Percentiles rank a stretch among this genome's conserved stretches.
Conservation (phyloP, 2,888 invertebrate species). For the Drosophila nr. perissopoda region DNA sequence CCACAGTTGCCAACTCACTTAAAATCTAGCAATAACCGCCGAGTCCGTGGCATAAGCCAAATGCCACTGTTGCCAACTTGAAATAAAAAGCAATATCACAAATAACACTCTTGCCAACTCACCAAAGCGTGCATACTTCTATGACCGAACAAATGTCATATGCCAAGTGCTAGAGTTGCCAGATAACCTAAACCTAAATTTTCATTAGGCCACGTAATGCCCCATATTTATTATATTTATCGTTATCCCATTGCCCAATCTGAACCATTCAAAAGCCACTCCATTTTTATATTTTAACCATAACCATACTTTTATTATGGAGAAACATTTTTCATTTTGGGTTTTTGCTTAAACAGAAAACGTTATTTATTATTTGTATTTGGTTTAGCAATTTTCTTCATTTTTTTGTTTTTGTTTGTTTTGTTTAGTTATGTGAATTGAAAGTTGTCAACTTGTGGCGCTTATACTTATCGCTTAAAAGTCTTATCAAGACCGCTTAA, state of each 20-base stretch:
- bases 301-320: constrained; percentile 78
- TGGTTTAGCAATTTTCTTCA: constrained; percentile 21
- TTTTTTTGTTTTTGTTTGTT: constrained; percentile 28
- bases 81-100: constrained; percentile 7
- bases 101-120: constrained; percentile 13
- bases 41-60: not conserved
- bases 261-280: not conserved
- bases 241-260: constrained; percentile 7
- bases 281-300: constrained; percentile 64
- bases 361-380: constrained; percentile 54
- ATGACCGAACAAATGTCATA: not conserved
- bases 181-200: constrained; percentile 3
- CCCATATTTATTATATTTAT: constrained; percentile 2
- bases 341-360: constrained; percentile 69
- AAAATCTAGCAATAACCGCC: not conserved
- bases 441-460: constrained; percentile 65
- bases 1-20: constrained; percentile 11
- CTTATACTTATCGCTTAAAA: constrained; percentile 71
- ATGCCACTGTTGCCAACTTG: constrained; percentile 6
- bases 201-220: constrained; percentile 1
- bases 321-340: constrained; percentile 72
- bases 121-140: not conserved
- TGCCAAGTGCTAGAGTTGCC: constrained; percentile 2
- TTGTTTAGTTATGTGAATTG: constrained; percentile 55
- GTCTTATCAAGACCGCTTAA: constrained; percentile 82